Percentiles rank a stretch among this genome's conserved stretches.
phyloP scores from a whole-genome alignment of 1,140 invertebrate species.

The Carposina sasakii region DNA sequence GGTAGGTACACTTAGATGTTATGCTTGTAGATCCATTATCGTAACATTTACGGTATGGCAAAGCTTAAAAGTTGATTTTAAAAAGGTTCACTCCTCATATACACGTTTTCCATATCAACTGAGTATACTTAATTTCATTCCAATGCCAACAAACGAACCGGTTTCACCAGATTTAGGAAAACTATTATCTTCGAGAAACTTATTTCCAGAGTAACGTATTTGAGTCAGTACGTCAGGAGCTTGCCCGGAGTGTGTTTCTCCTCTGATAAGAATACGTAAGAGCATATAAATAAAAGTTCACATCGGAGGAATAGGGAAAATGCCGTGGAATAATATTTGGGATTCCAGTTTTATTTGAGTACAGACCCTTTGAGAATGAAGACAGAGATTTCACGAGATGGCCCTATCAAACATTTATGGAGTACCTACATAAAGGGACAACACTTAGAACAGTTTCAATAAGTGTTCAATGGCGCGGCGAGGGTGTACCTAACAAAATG shows the following conservation, averaged over 20 bases:
- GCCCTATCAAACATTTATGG: constrained; percentile 72
- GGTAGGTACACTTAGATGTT: too few relatives aligned
- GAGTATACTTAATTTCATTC: too few relatives aligned
- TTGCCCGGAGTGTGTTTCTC: constrained; percentile 57
- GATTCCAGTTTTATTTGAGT: constrained; percentile 71
- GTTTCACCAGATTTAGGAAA: too few relatives aligned
- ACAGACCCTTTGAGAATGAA: constrained; percentile 68
- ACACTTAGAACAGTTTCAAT: constrained; percentile 70
- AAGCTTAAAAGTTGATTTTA: too few relatives aligned
- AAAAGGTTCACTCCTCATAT: too few relatives aligned
- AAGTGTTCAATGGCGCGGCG: constrained; percentile 58
- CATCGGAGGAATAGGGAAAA: constrained; percentile 67
- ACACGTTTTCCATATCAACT: too few relatives aligned
- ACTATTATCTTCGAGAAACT: too few relatives aligned
- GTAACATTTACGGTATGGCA: too few relatives aligned
- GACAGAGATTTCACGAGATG: constrained; percentile 71
- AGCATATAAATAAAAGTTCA: constrained; percentile 72
- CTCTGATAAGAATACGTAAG: constrained; percentile 69
- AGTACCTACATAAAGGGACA: constrained; percentile 70
- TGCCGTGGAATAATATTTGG: constrained; percentile 70
- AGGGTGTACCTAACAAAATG: too few relatives aligned
- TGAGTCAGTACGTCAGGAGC: constrained; percentile 57
- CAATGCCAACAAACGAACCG: too few relatives aligned
- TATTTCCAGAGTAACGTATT: constrained; percentile 28
- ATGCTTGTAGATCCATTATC: too few relatives aligned